These are phyloP conservation scores for Cephalopholis sonnerati DNA, from an alignment of 2,113 vertebrate genomes.

Conservation along the genomic window DNA sequence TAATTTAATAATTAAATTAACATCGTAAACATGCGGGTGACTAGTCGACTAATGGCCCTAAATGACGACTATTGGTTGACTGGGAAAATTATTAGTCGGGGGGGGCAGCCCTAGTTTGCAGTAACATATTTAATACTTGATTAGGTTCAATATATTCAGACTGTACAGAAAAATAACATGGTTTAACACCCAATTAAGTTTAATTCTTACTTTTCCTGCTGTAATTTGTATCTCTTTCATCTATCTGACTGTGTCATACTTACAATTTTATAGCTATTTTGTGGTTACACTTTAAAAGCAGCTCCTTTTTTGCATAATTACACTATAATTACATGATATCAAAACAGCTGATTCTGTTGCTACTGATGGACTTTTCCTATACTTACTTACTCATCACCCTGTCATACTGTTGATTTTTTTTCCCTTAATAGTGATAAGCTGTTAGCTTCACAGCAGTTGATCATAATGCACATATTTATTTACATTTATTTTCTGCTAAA, in stretches of 20 bases:
- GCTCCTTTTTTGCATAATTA: constrained; percentile 28
- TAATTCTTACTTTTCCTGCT: not conserved
- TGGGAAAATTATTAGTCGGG: no score
- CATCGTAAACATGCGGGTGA: no score
- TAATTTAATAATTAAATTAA: no score
- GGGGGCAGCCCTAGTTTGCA: not conserved
- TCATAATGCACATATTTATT: not conserved
- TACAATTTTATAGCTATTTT: constrained; percentile 3
- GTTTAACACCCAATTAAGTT: not conserved
- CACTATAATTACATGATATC: not conserved
- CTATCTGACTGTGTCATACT: not conserved
- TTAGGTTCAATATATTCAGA: not conserved
- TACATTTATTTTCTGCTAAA: not conserved
- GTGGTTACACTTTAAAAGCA: constrained; percentile 52
- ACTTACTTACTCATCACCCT: not conserved
- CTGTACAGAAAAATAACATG: not conserved
- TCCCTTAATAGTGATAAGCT: not conserved
- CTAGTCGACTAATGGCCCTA: no score
- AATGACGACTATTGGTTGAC: no score
- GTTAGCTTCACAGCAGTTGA: not conserved
- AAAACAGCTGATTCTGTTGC: not conserved
- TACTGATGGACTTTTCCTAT: not conserved
- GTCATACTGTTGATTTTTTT: not conserved
- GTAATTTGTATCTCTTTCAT: not conserved
- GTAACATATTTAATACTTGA: not conserved